Conservation (phyloP, 1,140 invertebrate species). For the Drosophila cardini region DNA sequence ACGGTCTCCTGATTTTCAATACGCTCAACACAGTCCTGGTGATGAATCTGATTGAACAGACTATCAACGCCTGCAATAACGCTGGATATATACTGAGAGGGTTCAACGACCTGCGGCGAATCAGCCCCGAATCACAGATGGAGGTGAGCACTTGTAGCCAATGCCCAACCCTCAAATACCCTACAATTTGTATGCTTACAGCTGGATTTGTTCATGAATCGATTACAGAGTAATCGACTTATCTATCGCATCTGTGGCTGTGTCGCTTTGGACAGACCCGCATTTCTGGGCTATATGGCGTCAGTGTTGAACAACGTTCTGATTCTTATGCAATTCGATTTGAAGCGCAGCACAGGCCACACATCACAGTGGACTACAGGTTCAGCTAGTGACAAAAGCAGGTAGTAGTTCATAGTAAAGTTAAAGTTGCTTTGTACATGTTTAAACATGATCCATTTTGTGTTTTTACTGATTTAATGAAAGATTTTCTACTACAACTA, state of each 20-base stretch:
- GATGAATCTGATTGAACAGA: constrained; percentile 54
- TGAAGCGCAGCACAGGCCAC: neutral
- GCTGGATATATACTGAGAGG: constrained; percentile 27
- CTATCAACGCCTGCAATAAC: constrained; percentile 53
- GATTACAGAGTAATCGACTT: constrained; percentile 42
- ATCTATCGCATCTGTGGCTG: constrained; percentile 51
- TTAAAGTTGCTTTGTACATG: no score
- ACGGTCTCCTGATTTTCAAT: constrained; percentile 34
- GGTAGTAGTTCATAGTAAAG: no score
- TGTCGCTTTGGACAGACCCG: constrained; percentile 53
- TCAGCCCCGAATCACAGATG: constrained; percentile 7
- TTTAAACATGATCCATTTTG: no score
- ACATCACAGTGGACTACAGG: no score
- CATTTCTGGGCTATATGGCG: constrained; percentile 47
- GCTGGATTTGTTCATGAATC: constrained; percentile 54
- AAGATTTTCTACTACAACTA: no score
- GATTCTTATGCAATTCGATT: constrained; percentile 71
- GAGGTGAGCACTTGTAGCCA: constrained; percentile 36
- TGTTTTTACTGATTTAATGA: no score
- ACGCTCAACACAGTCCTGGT: constrained; percentile 13
- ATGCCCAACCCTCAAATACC: neutral
- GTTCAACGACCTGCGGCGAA: constrained; percentile 41
- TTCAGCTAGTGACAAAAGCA: no score
- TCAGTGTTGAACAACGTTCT: constrained; percentile 55
- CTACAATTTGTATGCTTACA: neutral